These are phyloP conservation scores for Hylia prasina DNA, from an alignment of 2,113 vertebrate species.

Conservation along the genomic window DNA sequence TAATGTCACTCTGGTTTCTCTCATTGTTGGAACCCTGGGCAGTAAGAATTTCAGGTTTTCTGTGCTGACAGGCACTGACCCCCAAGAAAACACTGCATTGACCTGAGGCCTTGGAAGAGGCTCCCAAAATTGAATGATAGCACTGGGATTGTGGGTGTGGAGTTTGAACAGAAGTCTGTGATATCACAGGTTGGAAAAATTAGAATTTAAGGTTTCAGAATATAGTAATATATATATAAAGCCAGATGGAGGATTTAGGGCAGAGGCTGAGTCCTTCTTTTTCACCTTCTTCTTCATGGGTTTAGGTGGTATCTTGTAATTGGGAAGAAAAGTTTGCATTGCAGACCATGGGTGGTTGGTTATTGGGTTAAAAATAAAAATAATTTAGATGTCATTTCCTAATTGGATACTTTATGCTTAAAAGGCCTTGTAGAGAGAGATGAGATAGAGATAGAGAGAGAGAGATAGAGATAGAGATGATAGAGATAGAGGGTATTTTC, in stretches of 20 bases:
- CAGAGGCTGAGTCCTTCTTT: neutral
- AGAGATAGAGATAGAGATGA: no score
- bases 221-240: neutral
- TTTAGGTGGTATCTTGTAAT: neutral
- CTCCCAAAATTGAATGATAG: neutral
- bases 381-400: neutral
- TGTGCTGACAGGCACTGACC: neutral
- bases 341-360: rapidly evolving
- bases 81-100: neutral
- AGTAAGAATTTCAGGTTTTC: neutral
- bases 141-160: neutral
- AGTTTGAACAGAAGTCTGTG: neutral
- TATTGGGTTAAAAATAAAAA: neutral
- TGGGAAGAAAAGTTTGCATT: neutral
- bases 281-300: neutral
- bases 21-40: neutral
- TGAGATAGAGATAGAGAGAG: no score
- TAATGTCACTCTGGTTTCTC: neutral
- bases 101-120: neutral
- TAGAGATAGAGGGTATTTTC: no score
- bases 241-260: neutral
- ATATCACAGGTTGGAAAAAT: neutral
- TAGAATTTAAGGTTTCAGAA: neutral
- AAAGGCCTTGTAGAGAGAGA: neutral
- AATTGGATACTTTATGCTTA: neutral